Evolutionary conservation across 1,140 invertebrate genomes (phyloP), one percentile per base, ranked within the genome.

Genomic region (Brachionus asplanchnoidis): DNA sequence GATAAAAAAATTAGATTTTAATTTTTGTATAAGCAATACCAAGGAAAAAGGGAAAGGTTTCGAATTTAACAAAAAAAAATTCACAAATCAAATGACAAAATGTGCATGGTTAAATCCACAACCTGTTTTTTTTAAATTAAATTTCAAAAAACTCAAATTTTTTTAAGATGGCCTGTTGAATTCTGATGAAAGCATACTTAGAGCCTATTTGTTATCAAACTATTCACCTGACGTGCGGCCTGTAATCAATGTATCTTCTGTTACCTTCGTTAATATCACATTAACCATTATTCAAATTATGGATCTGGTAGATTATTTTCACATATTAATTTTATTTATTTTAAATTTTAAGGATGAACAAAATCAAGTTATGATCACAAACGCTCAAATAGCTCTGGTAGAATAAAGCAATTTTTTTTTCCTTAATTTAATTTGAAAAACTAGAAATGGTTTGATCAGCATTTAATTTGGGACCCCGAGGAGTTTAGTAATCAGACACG

Each of bases 331-430:
- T n/a, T 14, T 32, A 20, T 5, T 20, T 17, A 23, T 40, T 56
- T 20, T 36, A 20, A 26, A 36, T 83, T 40, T 66, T 26, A 65
- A 83, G 79, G 82, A 84, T 28, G 82, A 84, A 40, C 82, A 84
- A 70, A 84, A 84, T 84, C 82, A 84, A 73, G 65, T 84, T 6
- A 84, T 84, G 82, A 84, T 40, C 9, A 84, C 82, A 50, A 84
- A 84, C 36, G 65, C 60, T 14, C 82, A 84, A 40, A 46, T 84
- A 70, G 42, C 82, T 1, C 11, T 82, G n/a, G 79, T 82, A 82
- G 17, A 65, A 12, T 7, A 0, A 7, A 2, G 3, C 28, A 20
- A 60, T 14, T 14, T 68, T 68, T 12, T 44, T 26, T 23, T 11
- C 5, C 26, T 36, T 28, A 1, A 42, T 20, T 23, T 42, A 44